Evolutionary conservation across 1,140 invertebrate species (phyloP).

Genomic region (Scaptomyza montana): DNA sequence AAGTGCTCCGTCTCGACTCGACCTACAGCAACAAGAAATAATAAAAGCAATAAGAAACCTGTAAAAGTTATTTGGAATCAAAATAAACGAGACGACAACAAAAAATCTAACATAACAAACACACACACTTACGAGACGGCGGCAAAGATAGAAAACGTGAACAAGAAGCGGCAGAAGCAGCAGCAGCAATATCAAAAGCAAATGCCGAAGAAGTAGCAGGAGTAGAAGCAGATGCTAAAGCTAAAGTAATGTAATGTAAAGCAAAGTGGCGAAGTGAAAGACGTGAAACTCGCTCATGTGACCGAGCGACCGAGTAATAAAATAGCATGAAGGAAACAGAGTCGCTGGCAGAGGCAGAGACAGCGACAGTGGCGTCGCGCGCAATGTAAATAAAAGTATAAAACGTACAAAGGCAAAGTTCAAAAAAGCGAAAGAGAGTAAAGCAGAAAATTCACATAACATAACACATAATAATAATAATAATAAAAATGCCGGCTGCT

Average conservation of each 20-base stretch:
- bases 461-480: slow-evolving; percentile 80
- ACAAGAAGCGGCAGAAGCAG: slow-evolving; percentile 11
- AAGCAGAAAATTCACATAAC: slow-evolving; percentile 66
- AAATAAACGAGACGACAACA: slow-evolving; percentile 63
- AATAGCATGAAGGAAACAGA: slow-evolving; percentile 59
- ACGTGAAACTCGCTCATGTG: slow-evolving; percentile 67
- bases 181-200: not conserved
- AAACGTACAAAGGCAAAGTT: slow-evolving; percentile 54
- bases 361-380: slow-evolving; percentile 29
- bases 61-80: slow-evolving; percentile 51
- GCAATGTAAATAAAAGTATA: slow-evolving; percentile 78
- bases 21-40: slow-evolving; percentile 62
- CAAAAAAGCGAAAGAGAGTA: slow-evolving; percentile 45
- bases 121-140: slow-evolving; percentile 27
- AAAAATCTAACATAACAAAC: slow-evolving; percentile 51
- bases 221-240: slow-evolving; percentile 5
- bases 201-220: not conserved
- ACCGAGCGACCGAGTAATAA: slow-evolving; percentile 74
- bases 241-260: slow-evolving; percentile 46
- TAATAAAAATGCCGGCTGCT: slow-evolving; percentile 80
- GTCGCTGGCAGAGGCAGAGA: slow-evolving; percentile 9
- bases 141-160: slow-evolving; percentile 35
- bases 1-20: slow-evolving; percentile 22
- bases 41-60: slow-evolving; percentile 7
- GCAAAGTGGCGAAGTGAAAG: slow-evolving; percentile 40